Evolutionary conservation across 2,113 vertebrate species (phyloP), one percentile per base, ranked within the genome.

Genomic region (Hymenochirus boettgeri): DNA sequence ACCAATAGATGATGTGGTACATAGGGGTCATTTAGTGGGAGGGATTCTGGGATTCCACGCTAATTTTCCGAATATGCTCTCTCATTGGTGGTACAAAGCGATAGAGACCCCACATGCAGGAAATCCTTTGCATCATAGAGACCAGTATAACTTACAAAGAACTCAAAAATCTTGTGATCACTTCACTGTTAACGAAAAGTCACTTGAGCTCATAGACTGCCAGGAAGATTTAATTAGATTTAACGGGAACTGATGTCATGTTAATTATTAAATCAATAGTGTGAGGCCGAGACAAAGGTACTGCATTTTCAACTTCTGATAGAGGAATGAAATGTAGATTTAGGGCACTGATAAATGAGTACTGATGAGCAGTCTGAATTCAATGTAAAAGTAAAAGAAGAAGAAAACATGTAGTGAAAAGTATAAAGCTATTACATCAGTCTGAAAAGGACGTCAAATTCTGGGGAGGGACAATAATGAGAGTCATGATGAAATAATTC

Each of bases 121-220:
- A 58, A 46, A 61, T 26, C 53, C 69, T 24, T 53, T 50, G 13
- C 53, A 51, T 56, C 61, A 37, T 52, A 29, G 58, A 25, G 66
- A 71, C 5, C 67, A 39, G 5, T 64, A 50, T 65, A 58, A 61
- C 42, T 67, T 61, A n/a, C 72, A 78, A 74, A 71, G 72, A 77
- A 75, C 69, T 73, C 51, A 82, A 64, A 71, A 75, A 76, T 51
- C 77, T 80, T 18, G 27, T 70, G 35, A 81, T 76, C 57, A 73
- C 75, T 59, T 82, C 77, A 25, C 72, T 71, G 70, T 58, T 74
- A 69, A 64, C 47, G 37, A 77, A 70, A 70, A 60, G 65, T 31
- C n/a, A 65, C 57, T 21, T 70, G 61, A 74, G 51, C 29, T 69
- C 23, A 26, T 53, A 18, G 3, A 1, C 54, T 0, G 51, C 70